These are phyloP conservation scores for Salmo trutta DNA, from an alignment of 2,797 vertebrate genomes.

Conservation along the genomic window DNA sequence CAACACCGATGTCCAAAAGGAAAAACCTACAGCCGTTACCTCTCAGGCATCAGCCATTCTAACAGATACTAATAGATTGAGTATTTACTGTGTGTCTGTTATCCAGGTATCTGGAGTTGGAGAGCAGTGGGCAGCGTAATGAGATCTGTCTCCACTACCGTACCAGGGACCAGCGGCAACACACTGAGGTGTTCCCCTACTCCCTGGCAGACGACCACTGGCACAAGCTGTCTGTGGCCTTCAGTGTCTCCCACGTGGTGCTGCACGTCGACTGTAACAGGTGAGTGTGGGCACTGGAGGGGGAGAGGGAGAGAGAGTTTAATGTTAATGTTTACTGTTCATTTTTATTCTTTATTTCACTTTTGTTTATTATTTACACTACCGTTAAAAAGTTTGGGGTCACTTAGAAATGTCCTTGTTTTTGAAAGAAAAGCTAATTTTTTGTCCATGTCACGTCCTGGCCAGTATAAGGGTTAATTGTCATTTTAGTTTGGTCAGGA, in stretches of 20 bases:
- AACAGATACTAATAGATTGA: background rate
- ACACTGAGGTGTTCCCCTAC: conserved; percentile 85
- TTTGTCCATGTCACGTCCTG: too few species aligned
- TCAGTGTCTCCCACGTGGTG: conserved; percentile 84
- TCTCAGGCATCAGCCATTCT: too few species aligned
- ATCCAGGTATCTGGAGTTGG: conserved; percentile 80
- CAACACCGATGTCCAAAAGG: too few species aligned
- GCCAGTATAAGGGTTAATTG: too few species aligned
- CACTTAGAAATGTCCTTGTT: too few species aligned
- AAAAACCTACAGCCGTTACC: too few species aligned
- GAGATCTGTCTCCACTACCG: conserved; percentile 85
- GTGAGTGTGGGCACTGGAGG: conserved; percentile 64
- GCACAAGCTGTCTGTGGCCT: conserved; percentile 83
- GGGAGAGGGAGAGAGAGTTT: background rate
- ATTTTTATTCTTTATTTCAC: too few species aligned
- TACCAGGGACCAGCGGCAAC: conserved; percentile 74
- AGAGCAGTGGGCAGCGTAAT: conserved; percentile 84
- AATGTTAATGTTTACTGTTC: too few species aligned
- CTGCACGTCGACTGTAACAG: conserved; percentile 86
- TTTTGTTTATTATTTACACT: too few species aligned
- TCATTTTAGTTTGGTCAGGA: too few species aligned
- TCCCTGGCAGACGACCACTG: conserved; percentile 85
- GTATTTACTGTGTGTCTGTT: conserved; percentile 21
- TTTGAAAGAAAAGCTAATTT: too few species aligned
- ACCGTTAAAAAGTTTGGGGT: too few species aligned